Conservation (phyloP, 1,140 invertebrate genomes). For the Drosophila nigromelanica region DNA sequence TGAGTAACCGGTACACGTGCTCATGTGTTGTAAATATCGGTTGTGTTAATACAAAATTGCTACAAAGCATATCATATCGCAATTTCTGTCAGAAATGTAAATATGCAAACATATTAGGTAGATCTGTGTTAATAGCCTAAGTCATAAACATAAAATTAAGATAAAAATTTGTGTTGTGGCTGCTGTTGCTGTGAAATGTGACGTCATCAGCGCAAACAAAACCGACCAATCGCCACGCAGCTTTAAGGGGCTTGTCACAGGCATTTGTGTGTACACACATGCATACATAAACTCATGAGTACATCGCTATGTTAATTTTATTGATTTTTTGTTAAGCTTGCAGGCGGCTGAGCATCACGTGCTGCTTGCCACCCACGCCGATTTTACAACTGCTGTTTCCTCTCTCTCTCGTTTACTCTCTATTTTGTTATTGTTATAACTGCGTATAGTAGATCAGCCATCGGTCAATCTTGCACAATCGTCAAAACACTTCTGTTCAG, state of each 20-base stretch:
- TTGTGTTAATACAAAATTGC: not conserved
- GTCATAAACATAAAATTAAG: slow-evolving; percentile 20
- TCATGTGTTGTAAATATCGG: slow-evolving; percentile 9
- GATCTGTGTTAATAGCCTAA: slow-evolving; percentile 2
- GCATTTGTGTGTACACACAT: not conserved
- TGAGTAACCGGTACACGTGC: slow-evolving; percentile 23
- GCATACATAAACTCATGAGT: not conserved
- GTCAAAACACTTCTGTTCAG: slow-evolving; percentile 25
- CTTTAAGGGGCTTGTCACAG: slow-evolving; percentile 64
- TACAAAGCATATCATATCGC: not conserved
- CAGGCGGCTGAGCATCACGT: slow-evolving; percentile 30
- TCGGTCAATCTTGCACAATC: slow-evolving; percentile 17
- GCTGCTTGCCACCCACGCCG: slow-evolving; percentile 16
- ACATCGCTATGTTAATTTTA: not conserved
- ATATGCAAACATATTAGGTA: slow-evolving; percentile 4
- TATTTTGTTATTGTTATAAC: slow-evolving; percentile 1
- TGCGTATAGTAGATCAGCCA: slow-evolving; percentile 21
- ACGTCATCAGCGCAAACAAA: slow-evolving; percentile 44
- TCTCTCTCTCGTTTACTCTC: slow-evolving; percentile 1
- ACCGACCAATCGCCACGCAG: slow-evolving; percentile 52
- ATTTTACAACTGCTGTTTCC: not conserved
- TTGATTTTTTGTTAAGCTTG: slow-evolving; percentile 34
- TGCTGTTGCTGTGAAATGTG: slow-evolving; percentile 30
- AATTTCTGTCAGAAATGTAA: not conserved
- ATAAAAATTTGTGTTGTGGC: slow-evolving; percentile 1